Evolutionary conservation across 1,140 invertebrate species (phyloP), one percentile per base, ranked within the genome.

Genomic region (Dolichoris vasculosae): DNA sequence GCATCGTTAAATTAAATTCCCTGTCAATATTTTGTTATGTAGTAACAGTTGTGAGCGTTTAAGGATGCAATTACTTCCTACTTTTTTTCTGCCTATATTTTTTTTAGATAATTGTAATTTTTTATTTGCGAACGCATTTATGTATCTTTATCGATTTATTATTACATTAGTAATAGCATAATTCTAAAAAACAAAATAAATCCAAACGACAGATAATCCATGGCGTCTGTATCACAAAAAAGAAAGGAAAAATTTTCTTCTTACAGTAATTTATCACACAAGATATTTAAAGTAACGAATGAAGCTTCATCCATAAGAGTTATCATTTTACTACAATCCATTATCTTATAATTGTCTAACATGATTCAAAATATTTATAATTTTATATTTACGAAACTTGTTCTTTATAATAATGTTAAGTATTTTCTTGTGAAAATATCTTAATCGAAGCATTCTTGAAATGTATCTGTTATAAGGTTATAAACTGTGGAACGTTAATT

Each of bases 401-500:
- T 77, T 77, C 6, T 23, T 23, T 77, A 4, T n/a, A 46, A 30
- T 43, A 76, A 15, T 46, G 40, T 64, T 59, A 71, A 73, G 51
- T 26, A 69, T 4, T 46, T 38, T 15, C 30, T 35, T 35, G 59
- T 15, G 15, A 59, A 77, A 55, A 46, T 77, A 32, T 3, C 23
- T 51, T 79, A 64, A 79, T 43, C 38, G 26, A 79, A 11, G 38
- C 38, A 79, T 64, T 63, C 77, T 30, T 63, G 4, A 64, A 43
- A 11, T 64, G 32, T 43, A 79, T 64, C 20, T 77, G 51, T 79
- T 79, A 64, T 79, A 79, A 79, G 55, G 55, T 64, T 79, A 79
- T 20, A 20, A 63, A 35, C 17, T 63, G 26, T 9, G 38, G 55
- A 23, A 64, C 35, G 51, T 64, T 26, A 79, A 77, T 13, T 48